A percentile compares a stretch with the other conserved stretches of the same genome.
Evolutionary conservation across 2,113 vertebrate genomes (phyloP).

Genomic region (Boulengeromyrus knoepffleri): DNA sequence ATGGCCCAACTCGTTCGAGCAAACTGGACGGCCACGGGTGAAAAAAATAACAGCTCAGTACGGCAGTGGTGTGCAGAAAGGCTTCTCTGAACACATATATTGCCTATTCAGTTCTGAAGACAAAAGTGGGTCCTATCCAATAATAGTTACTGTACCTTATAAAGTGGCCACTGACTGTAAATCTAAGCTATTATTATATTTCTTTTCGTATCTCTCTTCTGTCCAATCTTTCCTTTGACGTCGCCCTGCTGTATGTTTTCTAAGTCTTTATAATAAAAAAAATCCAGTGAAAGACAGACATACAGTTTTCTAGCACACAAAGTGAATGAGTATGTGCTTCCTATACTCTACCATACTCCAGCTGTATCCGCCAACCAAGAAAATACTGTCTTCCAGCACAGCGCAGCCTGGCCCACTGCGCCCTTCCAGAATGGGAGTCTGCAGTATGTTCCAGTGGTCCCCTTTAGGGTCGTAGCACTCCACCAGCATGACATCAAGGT

Average conservation of each 20-base stretch:
- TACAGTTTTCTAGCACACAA: not conserved
- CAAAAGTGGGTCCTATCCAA: not conserved
- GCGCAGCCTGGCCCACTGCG: constrained; percentile 94
- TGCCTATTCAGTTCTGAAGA: not conserved
- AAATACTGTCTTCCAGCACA: constrained; percentile 89
- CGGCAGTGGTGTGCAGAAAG: not conserved
- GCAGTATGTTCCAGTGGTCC: constrained; percentile 97
- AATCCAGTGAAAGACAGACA: not conserved
- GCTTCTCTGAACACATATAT: not conserved
- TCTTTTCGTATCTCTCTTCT: no score
- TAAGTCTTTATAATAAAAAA: no score
- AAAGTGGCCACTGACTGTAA: not conserved
- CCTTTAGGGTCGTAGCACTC: constrained; percentile 97
- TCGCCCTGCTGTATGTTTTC: no score
- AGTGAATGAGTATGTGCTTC: not conserved
- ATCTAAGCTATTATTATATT: not conserved
- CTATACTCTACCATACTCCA: constrained; percentile 86
- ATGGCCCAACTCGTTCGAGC: not conserved
- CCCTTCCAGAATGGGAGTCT: constrained; percentile 93
- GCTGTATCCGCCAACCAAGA: constrained; percentile 94
- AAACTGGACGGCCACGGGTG: not conserved
- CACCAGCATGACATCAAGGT: constrained; percentile 95
- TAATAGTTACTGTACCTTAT: not conserved
- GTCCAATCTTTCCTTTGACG: no score
- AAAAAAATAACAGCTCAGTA: not conserved